Evolutionary conservation across 64 coral and sea anemone species (phyloP).

Genomic region (Astreopora myriophthalma): DNA sequence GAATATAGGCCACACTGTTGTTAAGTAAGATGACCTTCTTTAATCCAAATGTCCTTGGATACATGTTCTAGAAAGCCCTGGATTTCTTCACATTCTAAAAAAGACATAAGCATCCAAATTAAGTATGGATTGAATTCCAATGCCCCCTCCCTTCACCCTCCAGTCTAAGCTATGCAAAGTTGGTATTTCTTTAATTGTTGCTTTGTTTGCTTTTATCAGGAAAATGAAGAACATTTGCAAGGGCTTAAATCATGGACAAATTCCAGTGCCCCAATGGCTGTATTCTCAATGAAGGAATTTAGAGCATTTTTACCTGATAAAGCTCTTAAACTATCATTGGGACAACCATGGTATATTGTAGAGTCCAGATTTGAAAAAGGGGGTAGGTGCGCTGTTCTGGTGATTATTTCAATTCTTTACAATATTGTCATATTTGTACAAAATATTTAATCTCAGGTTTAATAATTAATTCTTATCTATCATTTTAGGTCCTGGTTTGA

Average conservation of each 20-base stretch:
- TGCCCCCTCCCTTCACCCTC: too few relatives aligned
- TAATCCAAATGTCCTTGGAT: too few relatives aligned
- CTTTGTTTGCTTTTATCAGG: slow-evolving; percentile 8
- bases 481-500: slow-evolving; percentile 70
- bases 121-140: too few relatives aligned
- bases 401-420: not conserved
- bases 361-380: slow-evolving; percentile 56
- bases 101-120: too few relatives aligned
- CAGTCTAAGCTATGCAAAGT: not conserved
- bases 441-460: too few relatives aligned
- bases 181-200: not conserved
- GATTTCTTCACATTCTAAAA: too few relatives aligned
- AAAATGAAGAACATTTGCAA: slow-evolving; percentile 66
- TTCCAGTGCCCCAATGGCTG: slow-evolving; percentile 1
- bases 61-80: too few relatives aligned
- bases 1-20: too few relatives aligned
- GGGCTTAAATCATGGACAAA: slow-evolving; percentile 77
- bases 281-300: slow-evolving; percentile 69
- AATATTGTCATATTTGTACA: too few relatives aligned
- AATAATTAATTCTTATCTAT: too few relatives aligned
- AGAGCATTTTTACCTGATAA: slow-evolving; percentile 65
- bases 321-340: not conserved
- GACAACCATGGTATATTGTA: slow-evolving; percentile 74
- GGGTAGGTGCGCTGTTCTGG: slow-evolving; percentile 23
- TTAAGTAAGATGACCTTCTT: too few relatives aligned